phyloP scores from a whole-genome alignment of 2,888 invertebrate genomes.

The Nyleta sp. region DNA sequence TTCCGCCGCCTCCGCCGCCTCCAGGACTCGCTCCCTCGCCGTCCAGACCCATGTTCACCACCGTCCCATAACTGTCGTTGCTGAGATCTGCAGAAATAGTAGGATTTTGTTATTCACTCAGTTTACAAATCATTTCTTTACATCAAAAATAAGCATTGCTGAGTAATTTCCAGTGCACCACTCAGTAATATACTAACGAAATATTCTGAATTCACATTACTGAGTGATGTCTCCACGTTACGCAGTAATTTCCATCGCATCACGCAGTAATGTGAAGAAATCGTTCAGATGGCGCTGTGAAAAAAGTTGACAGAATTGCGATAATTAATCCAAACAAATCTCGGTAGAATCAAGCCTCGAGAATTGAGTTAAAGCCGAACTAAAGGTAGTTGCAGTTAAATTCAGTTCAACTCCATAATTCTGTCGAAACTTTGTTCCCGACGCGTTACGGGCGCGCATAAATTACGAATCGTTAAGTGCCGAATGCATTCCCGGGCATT shows the following conservation, averaged over 20 bases:
- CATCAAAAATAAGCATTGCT: no score
- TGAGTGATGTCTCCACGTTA: no score
- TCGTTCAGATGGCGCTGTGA: no score
- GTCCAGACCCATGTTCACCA: constrained; percentile 91
- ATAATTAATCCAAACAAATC: constrained; percentile 48
- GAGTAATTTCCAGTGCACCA: no score
- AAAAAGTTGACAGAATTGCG: no score
- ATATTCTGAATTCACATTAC: no score
- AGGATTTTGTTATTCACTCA: no score
- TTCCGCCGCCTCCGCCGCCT: constrained; percentile 85
- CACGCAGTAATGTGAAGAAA: no score
- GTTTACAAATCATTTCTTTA: no score
- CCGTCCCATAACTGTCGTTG: constrained; percentile 95
- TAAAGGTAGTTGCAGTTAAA: constrained; percentile 51
- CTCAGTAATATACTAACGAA: no score
- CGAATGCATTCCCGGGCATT: no score
- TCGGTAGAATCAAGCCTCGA: constrained; percentile 37
- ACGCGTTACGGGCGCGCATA: constrained; percentile 17
- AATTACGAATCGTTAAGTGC: constrained; percentile 32
- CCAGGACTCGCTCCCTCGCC: constrained; percentile 90
- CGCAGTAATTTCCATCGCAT: no score
- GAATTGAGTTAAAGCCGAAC: constrained; percentile 46
- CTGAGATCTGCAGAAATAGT: constrained; percentile 89
- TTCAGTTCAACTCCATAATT: constrained; percentile 44
- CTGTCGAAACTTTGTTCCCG: constrained; percentile 29